Evolutionary conservation across 2,888 invertebrate species (phyloP), one percentile per base, ranked within the genome.

Genomic region (Lithophane leautieri): DNA sequence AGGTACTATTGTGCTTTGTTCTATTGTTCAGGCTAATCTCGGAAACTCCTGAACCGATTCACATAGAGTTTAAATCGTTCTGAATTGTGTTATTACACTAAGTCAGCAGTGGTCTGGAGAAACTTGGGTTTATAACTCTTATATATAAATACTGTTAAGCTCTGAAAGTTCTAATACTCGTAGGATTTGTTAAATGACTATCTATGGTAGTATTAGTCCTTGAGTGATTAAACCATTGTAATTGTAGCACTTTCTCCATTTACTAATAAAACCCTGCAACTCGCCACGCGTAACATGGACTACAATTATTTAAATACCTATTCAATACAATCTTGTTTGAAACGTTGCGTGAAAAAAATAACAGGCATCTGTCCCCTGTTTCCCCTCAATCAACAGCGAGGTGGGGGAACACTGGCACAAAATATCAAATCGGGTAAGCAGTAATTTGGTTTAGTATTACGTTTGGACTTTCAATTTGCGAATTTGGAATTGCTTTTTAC

Each of bases 1-100:
- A 81, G 75, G 66, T 72, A 83, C 81, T 86, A 87, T 87, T 87
- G 87, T 86, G 82, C 86, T 86, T 85, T 87, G 88, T 88, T 85
- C 87, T 56, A 88, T 88, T 88, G 87, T 88, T 80, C 61, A 60
- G 68, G 25, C n/a, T 71, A 73, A 81, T 83, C 85, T 83, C 77
- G 77, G 78, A 79, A 86, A 83, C 79, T 73, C 68, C 84, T 84
- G 77, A 81, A 84, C 84, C 78, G 76, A 86, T 78, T 84, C 72
- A 81, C 77, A 73, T 78, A 79, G 74, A 68, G 73, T 79, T 84
- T 72, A 66, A 54, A 72, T 65, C 63, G 61, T 79, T 84, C 73
- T 69, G 73, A 73, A 73, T 63, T 78, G 60, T 62, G 61, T 63
- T 75, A 74, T 71, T 56, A 61, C 56, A 58, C 34, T 68, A 68